Evolutionary conservation across 2,113 vertebrate genomes (phyloP).

Genomic region (Xenus cinereus): DNA sequence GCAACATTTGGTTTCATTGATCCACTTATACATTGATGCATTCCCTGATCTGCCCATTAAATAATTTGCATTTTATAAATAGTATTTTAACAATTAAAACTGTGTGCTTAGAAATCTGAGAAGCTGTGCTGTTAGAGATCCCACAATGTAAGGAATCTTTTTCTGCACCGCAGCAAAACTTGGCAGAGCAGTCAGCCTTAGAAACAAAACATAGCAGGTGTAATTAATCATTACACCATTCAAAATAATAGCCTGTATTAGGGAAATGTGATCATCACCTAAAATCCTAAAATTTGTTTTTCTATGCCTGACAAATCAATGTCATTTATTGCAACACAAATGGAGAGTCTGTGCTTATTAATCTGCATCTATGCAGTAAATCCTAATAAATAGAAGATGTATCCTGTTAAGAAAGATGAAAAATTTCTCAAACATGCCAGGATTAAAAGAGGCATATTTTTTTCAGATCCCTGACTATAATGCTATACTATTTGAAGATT

Average conservation of each 20-base stretch:
- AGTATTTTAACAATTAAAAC: not conserved
- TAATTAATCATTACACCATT: not conserved
- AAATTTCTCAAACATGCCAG: not conserved
- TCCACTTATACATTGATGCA: not conserved
- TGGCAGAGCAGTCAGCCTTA: not conserved
- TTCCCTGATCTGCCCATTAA: not conserved
- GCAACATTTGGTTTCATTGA: not conserved
- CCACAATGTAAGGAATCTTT: not conserved
- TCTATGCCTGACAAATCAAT: not conserved
- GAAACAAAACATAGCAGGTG: not conserved
- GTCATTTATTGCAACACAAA: not conserved
- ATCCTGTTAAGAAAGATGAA: not conserved
- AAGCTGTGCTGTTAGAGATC: not conserved
- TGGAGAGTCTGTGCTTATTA: not conserved
- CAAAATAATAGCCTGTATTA: not conserved
- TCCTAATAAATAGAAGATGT: not conserved
- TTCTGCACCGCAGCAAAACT: not conserved
- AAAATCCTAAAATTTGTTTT: not conserved
- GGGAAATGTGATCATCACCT: not conserved
- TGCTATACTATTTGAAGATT: not conserved
- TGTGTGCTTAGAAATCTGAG: not conserved
- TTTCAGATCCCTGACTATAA: not conserved
- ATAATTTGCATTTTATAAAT: not conserved
- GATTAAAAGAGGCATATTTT: not conserved
- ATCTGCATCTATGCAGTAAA: not conserved